Evolutionary conservation across 2,113 vertebrate genomes (phyloP).

Genomic region (Lynx canadensis): DNA sequence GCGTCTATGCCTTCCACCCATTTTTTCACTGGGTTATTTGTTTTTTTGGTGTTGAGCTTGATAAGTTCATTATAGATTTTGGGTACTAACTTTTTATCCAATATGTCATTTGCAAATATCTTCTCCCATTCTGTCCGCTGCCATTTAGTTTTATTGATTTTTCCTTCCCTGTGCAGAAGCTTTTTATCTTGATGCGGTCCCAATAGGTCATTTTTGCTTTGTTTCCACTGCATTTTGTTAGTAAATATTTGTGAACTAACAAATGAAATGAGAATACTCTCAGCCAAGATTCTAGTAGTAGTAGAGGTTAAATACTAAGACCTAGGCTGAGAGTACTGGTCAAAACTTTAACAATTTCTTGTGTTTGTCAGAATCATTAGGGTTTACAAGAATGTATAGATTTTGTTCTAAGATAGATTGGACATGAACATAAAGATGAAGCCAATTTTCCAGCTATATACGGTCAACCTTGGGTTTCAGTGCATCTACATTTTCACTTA

Average conservation of each 20-base stretch:
- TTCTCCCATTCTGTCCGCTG: too few species aligned
- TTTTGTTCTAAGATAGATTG: background rate
- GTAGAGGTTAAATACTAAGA: background rate
- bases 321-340: background rate
- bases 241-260: background rate
- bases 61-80: too few species aligned
- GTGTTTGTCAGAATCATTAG: background rate
- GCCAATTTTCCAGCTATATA: background rate
- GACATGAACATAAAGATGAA: background rate
- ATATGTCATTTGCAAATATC: too few species aligned
- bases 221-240: background rate
- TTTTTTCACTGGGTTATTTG: too few species aligned
- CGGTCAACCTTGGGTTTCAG: background rate
- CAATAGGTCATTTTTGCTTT: too few species aligned
- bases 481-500: background rate
- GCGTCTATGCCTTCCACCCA: too few species aligned
- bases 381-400: background rate
- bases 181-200: too few species aligned
- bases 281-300: background rate
- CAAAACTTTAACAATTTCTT: constrained; percentile 13
- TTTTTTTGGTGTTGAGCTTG: too few species aligned
- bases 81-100: too few species aligned
- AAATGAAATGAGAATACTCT: background rate
- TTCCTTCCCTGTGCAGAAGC: too few species aligned
- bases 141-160: too few species aligned